Percentiles rank a stretch among this genome's conserved stretches.
These are phyloP conservation scores for Xiphophorus birchmanni DNA, from an alignment of 2,797 vertebrate species.

Conservation along the genomic window DNA sequence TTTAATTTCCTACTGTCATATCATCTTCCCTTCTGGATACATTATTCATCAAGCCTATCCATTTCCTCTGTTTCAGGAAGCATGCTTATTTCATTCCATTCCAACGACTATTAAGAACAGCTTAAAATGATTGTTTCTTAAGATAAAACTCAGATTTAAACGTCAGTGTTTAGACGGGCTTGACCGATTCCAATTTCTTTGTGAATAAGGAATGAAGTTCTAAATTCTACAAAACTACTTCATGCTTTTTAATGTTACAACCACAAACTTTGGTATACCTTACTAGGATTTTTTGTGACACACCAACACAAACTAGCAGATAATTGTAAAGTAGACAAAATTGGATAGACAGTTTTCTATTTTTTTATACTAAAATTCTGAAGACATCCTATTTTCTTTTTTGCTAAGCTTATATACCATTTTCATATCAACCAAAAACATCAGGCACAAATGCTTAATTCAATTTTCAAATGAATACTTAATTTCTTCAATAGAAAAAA, in stretches of 20 bases:
- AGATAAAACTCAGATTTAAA: constrained; percentile 74
- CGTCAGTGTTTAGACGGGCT: constrained; percentile 74
- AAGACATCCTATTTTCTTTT: background rate
- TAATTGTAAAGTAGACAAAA: background rate
- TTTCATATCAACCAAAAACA: background rate
- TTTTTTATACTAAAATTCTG: background rate
- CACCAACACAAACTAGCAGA: background rate
- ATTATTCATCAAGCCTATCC: constrained; percentile 81
- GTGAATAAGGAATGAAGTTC: constrained; percentile 50
- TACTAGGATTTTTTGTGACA: background rate
- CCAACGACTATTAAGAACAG: constrained; percentile 60
- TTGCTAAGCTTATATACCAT: background rate
- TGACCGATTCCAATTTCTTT: constrained; percentile 37
- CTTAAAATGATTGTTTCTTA: constrained; percentile 71
- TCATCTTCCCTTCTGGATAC: constrained; percentile 76
- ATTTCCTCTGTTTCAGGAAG: constrained; percentile 59
- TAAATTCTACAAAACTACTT: constrained; percentile 17
- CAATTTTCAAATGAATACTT: background rate
- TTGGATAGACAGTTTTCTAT: background rate
- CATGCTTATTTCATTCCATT: constrained; percentile 65
- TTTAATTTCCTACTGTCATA: constrained; percentile 85
- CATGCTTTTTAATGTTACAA: background rate
- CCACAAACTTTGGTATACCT: background rate
- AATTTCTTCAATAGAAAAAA: background rate
- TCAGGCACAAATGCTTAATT: background rate